Base-by-base conservation (phyloP, 2,888 invertebrate genomes). In the Ptilodon capucinus region DNA sequence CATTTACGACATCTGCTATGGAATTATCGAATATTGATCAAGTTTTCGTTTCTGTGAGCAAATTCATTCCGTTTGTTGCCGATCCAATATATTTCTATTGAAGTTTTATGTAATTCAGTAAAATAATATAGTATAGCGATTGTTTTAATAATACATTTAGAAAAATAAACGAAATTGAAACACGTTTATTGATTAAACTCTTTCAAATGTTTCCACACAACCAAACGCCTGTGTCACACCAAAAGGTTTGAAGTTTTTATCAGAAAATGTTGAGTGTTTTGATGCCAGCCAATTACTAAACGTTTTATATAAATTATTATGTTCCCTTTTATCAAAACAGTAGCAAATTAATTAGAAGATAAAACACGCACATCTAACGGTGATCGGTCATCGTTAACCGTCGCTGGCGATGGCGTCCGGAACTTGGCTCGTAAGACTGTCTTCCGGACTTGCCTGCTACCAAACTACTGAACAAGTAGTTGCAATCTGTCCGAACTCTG, bases 361-460 rank as follows among this genome's bases (percentile, higher is more conserved):
- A 38, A n/a, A 38, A 2, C 19, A 35, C 5, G 14, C 44, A 51
- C 51, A 57, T 57, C 53, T 55, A 66, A 67, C 51, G 55, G 66
- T 64, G 66, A 75, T 76, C 68, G 68, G 66, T 78, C 74, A 75
- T 71, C 60, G 69, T 70, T 68, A 72, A 21, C 36, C 50, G 40
- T 41, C 21, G 45, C 40, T 46, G 57, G 66, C 57, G 60, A 56
- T 57, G 62, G 48, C 56, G 64, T 62, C 66, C 59, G 57, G 54
- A 72, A 72, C 66, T 73, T 72, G 51, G 61, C 54, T 48, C 42
- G 48, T 41, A 62, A 61, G 59, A 64, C 68, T 66, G 70, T 65
- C 64, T 68, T 60, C 53, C 60, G 51, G 60, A 70, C 66, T 71
- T 60, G 55, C 51, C 63, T 64, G 64, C 67, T 60, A n/a, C n/a